Evolutionary conservation across 2,113 vertebrate genomes (phyloP).

Genomic region (Tachysurus fulvidraco): DNA sequence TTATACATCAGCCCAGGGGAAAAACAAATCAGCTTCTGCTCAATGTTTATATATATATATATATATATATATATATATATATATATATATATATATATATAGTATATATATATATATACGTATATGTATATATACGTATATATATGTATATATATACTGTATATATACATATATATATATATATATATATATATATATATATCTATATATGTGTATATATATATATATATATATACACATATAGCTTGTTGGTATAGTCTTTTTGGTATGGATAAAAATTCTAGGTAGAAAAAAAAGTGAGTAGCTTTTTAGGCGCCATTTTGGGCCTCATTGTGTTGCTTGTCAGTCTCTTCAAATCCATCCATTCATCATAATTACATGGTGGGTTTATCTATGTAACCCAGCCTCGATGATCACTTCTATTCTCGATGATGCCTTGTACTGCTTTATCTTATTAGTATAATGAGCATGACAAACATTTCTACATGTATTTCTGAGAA

Average conservation of each 20-base stretch:
- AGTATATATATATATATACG: no score
- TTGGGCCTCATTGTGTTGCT: constrained; percentile 49
- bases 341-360: constrained; percentile 39
- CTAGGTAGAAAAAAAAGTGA: constrained; percentile 14
- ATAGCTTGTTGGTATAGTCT: neutral
- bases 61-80: no score
- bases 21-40: neutral
- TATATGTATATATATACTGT: no score
- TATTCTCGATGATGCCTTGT: constrained; percentile 34
- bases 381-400: constrained; percentile 48
- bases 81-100: no score
- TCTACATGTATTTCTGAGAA: neutral
- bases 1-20: neutral
- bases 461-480: constrained; percentile 48
- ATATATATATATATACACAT: no score
- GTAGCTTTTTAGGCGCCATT: neutral
- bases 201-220: no score
- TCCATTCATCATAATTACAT: constrained; percentile 53
- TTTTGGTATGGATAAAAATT: constrained; percentile 22
- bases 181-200: no score
- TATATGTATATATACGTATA: no score
- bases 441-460: constrained; percentile 43
- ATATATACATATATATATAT: no score
- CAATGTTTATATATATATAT: no score
- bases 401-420: constrained; percentile 50